phyloP scores from a whole-genome alignment of 2,888 invertebrate species.

The Oxycera nigricornis region DNA sequence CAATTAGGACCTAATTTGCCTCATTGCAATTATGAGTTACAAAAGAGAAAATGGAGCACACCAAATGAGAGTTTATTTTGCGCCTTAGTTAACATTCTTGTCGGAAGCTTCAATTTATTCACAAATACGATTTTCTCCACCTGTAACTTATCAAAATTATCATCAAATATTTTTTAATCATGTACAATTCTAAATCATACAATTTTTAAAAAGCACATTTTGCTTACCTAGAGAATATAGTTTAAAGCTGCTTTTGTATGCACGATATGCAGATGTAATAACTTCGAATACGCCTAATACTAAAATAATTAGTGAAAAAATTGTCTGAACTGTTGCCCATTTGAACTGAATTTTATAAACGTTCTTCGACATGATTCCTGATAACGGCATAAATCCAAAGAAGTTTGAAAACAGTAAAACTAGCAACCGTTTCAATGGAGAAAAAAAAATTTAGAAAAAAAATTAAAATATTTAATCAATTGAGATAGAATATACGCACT shows the following conservation, averaged over 20 bases:
- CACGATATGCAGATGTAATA: constrained; percentile 50
- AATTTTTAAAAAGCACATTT: no score
- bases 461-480: neutral
- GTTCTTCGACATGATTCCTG: constrained; percentile 52
- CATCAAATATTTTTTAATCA: constrained; percentile 20
- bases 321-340: constrained; percentile 54
- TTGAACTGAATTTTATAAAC: constrained; percentile 51
- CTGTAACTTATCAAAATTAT: no score
- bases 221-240: constrained; percentile 55
- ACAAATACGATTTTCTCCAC: no score
- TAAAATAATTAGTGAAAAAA: constrained; percentile 52
- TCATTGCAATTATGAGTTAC: no score
- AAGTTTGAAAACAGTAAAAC: constrained; percentile 52
- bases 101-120: no score
- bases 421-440: no score
- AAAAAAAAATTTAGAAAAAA: no score
- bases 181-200: neutral
- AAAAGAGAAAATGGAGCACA: no score
- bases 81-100: no score
- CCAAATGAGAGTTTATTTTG: no score
- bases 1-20: no score
- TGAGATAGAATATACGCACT: no score
- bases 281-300: constrained; percentile 55
- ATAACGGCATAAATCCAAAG: constrained; percentile 57
- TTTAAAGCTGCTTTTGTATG: constrained; percentile 51